phyloP scores from a whole-genome alignment of 64 coral and sea anemone genomes.

The Astreopora myriophthalma region DNA sequence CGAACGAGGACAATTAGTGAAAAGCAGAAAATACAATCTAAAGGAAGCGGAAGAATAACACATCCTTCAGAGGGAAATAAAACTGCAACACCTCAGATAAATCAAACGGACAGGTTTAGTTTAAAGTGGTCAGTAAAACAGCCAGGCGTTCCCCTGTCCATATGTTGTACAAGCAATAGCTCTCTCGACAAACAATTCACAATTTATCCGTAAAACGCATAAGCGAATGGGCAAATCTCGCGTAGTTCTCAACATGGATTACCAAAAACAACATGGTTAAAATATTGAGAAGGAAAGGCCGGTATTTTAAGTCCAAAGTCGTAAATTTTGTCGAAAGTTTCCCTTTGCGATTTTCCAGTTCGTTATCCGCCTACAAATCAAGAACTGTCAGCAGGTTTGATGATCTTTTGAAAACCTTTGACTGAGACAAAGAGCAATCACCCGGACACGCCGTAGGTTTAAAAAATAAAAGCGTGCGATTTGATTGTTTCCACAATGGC shows the following conservation, averaged over 20 bases:
- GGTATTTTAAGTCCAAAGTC: too few species aligned
- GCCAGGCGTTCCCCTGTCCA: background rate
- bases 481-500: conserved; percentile 24
- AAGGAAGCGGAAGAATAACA: background rate
- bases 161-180: background rate
- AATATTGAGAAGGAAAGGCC: background rate
- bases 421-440: background rate
- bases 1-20: background rate
- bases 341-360: background rate
- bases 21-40: background rate
- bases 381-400: background rate
- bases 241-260: background rate
- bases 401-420: conserved; percentile 44
- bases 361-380: background rate
- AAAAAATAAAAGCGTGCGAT: conserved; percentile 30
- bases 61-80: background rate
- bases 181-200: background rate
- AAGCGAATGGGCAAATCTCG: background rate
- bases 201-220: background rate
- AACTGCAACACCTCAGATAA: background rate
- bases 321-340: background rate
- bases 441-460: conserved; percentile 15
- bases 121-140: background rate
- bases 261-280: background rate
- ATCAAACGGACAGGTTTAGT: background rate